These are phyloP conservation scores for Luehdorfia chinensis DNA, from an alignment of 1,140 invertebrate genomes.

Conservation along the genomic window DNA sequence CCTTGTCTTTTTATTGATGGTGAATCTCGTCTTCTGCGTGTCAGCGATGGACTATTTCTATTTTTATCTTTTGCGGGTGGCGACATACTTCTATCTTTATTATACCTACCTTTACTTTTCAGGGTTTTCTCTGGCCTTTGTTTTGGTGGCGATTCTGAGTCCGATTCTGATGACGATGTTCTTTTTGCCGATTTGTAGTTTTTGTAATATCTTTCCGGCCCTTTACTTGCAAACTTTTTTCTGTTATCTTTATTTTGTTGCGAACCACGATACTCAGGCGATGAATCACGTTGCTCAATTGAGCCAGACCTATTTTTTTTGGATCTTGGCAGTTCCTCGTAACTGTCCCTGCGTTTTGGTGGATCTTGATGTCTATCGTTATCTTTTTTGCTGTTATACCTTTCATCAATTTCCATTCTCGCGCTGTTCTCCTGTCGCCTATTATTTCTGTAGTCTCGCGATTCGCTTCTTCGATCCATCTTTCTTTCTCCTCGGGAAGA, in stretches of 20 bases:
- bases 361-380: slow-evolving; percentile 29
- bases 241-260: slow-evolving; percentile 32
- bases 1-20: slow-evolving; percentile 31
- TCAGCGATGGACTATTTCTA: slow-evolving; percentile 4
- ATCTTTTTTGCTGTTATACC: slow-evolving; percentile 33
- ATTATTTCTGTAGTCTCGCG: slow-evolving; percentile 38
- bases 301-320: slow-evolving; percentile 41
- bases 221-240: slow-evolving; percentile 33
- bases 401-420: slow-evolving; percentile 35
- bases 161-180: slow-evolving; percentile 44
- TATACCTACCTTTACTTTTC: slow-evolving; percentile 36
- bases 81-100: slow-evolving; percentile 40
- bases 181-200: slow-evolving; percentile 26
- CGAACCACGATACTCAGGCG: slow-evolving; percentile 34
- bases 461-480: slow-evolving; percentile 32
- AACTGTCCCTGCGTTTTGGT: slow-evolving; percentile 30
- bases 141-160: slow-evolving; percentile 38
- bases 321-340: slow-evolving; percentile 32
- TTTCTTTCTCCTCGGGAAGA: slow-evolving; percentile 30
- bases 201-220: slow-evolving; percentile 46
- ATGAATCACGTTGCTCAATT: slow-evolving; percentile 38
- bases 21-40: slow-evolving; percentile 29
- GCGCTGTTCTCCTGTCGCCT: slow-evolving; percentile 32
- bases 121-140: slow-evolving; percentile 33
- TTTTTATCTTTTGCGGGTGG: slow-evolving; percentile 23